Conservation (phyloP, 2,797 vertebrate species). For the Botia almorhae region DNA sequence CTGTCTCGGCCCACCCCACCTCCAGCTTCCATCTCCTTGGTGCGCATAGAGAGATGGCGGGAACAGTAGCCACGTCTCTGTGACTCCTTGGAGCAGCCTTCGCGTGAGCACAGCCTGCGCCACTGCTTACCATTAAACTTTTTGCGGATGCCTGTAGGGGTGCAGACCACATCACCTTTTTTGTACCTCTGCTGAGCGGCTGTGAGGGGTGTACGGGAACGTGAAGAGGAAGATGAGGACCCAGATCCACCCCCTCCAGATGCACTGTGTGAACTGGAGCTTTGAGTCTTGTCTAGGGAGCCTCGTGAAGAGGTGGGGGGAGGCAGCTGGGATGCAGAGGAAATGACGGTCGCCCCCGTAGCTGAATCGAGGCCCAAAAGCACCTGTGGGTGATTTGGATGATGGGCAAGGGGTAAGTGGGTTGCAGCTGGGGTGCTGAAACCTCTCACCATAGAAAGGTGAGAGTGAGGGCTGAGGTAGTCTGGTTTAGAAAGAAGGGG, state of each 20-base stretch:
- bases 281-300: constrained; percentile 79
- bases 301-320: constrained; percentile 72
- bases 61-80: constrained; percentile 92
- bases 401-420: constrained; percentile 76
- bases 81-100: constrained; percentile 93
- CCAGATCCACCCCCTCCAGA: constrained; percentile 70
- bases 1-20: constrained; percentile 78
- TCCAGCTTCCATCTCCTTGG: constrained; percentile 92
- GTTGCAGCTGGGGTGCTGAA: constrained; percentile 71
- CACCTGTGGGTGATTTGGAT: constrained; percentile 80
- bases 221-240: constrained; percentile 76
- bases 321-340: constrained; percentile 72
- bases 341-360: constrained; percentile 68
- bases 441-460: constrained; percentile 76
- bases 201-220: constrained; percentile 87
- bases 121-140: constrained; percentile 96
- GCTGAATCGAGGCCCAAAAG: constrained; percentile 77
- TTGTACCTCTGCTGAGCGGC: constrained; percentile 94
- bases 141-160: constrained; percentile 91
- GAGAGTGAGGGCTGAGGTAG: constrained; percentile 76
- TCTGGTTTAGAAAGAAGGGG: constrained; percentile 83
- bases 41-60: constrained; percentile 93
- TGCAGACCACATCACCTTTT: constrained; percentile 94
- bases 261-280: constrained; percentile 63
- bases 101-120: constrained; percentile 89